Evolutionary conservation across 2,113 vertebrate genomes (phyloP), one percentile per base, ranked within the genome.

Genomic region (Ammodytes dubius): DNA sequence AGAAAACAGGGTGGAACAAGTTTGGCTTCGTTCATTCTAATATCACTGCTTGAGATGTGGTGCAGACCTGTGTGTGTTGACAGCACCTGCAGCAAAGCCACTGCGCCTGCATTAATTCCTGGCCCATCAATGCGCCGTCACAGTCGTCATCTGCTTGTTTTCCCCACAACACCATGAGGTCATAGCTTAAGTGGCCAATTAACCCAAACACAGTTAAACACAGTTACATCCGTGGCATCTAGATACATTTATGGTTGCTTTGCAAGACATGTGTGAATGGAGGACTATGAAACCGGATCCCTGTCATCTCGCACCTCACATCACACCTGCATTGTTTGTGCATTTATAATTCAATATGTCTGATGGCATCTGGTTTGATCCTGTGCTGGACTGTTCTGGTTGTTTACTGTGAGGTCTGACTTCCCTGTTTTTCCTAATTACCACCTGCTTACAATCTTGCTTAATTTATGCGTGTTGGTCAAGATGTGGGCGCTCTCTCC

Each of bases 131-230:
- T 67, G 70, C 57, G 8, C 77, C 15, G 6, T 85, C 82, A 71
- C 66, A 83, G 73, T 74, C 74, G 61, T 85, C 77, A 76, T 86
- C 74, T 79, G 74, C 86, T 89, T 77, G 75, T 88, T 92, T 87
- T 83, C 78, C 53, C 64, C 79, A 83, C 72, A 77, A 72, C 53
- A 71, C 71, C 68, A 86, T 87, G 87, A 93, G 63, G 80, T 93
- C 88, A 90, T 91, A 56, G 67, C 61, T 74, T 75, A 86, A 82
- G 83, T 71, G 69, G 70, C 77, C 84, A 83, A 87, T 88, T 85
- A 92, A 77, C 70, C 80, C 76, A 82, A 87, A 86, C 76, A 80
- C 46, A 14, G 52, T 74, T 85, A 11, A 77, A 86, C 76, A 80
- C 46, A 14, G 52, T 74, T 85, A 11, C 75, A 27, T 69, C 47